Base-by-base conservation (phyloP, 1,140 invertebrate species). In the Orussus abietinus region DNA sequence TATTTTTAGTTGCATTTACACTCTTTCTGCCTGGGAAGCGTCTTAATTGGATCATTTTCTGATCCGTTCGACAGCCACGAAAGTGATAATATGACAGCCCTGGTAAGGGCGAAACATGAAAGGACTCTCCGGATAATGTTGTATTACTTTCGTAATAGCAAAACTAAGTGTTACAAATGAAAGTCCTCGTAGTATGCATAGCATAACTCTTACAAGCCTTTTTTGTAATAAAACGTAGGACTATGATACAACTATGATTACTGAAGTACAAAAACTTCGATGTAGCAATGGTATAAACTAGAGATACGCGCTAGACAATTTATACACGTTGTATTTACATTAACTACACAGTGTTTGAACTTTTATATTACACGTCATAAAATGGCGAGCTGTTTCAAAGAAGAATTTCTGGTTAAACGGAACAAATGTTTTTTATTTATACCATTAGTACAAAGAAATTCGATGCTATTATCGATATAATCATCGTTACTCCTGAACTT, bases 271-370 rank as follows among this genome's bases (percentile, higher is more conserved):
- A 12, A 39, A 53, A 52, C 39, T 62, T 60, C 59, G 47, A 53
- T 61, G 56, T 61, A 54, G 30, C 38, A 54, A 54, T 59, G 49
- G 47, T 57, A 63, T 42, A 59, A 59, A 54, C 46, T 47, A 50
- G 41, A 47, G 18, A 6, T 39, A 42, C 38, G 37, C 34, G 38
- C 36, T 39, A 34, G 43, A 38, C 39, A 52, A 52, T 59, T 48
- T 54, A n/a, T n/a, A 56, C 49, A 56, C 1, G 28, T 45, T 42
- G 26, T 59, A 56, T 59, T 53, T 59, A 59, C 53, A 53, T 44
- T 39, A 29, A 42, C 42, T 31, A 47, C 21, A 38, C 18, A 22
- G 19, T 20, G 15, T 9, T 18, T 25, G 11, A 20, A 40, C 36
- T 38, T 31, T 48, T 47, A 19, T 45, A 25, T 21, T 29, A 30